Evolutionary conservation across 1,140 invertebrate species (phyloP).

Genomic region (Pseudachorutes palmiensis): DNA sequence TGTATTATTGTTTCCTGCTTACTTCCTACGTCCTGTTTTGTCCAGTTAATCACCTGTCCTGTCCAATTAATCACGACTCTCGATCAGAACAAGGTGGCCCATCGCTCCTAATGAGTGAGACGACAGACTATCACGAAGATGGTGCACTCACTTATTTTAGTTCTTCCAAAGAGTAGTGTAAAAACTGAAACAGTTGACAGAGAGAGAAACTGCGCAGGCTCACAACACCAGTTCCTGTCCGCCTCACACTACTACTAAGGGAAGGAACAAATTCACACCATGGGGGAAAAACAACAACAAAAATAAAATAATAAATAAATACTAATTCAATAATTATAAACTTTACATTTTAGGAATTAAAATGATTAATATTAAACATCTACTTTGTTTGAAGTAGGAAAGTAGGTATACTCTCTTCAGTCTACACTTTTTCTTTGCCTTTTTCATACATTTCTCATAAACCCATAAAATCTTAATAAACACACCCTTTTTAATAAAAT

Average conservation of each 20-base stretch:
- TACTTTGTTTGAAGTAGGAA: neutral
- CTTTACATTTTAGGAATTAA: neutral
- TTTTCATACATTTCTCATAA: too few relatives aligned
- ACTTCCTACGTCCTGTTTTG: too few relatives aligned
- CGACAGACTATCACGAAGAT: too few relatives aligned
- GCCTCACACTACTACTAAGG: neutral
- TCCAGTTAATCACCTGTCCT: too few relatives aligned
- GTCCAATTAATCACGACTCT: too few relatives aligned
- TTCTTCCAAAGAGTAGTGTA: neutral
- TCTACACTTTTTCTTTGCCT: too few relatives aligned
- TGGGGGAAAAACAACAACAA: neutral
- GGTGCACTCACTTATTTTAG: slow-evolving; percentile 1
- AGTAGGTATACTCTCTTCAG: too few relatives aligned
- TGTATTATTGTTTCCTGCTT: too few relatives aligned
- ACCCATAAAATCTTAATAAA: too few relatives aligned
- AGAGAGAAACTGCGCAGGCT: neutral
- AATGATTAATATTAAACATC: neutral
- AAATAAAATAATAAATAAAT: neutral
- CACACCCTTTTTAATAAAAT: too few relatives aligned
- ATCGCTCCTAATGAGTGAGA: too few relatives aligned
- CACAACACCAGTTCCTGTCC: neutral
- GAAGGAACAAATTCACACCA: neutral
- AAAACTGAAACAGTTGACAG: slow-evolving; percentile 9
- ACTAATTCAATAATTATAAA: neutral
- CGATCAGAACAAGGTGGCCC: too few relatives aligned